phyloP scores from a whole-genome alignment of 2,797 vertebrate genomes.

The Falco naumanni region DNA sequence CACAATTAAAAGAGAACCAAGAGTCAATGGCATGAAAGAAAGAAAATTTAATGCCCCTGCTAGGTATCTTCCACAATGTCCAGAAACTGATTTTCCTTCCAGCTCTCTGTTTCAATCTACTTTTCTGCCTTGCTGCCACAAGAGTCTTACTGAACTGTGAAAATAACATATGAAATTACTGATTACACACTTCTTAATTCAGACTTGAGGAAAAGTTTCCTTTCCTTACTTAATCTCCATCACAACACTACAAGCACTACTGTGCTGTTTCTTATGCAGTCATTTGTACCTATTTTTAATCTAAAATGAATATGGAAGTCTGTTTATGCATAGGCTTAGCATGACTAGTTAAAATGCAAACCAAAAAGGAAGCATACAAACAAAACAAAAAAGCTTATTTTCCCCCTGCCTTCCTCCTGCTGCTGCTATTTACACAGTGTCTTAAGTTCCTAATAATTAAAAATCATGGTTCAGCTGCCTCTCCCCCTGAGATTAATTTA shows the following conservation, averaged over 20 bases:
- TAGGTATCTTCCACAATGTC: neutral
- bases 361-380: neutral
- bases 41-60: neutral
- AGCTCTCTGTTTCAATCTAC: neutral
- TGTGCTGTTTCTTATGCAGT: neutral
- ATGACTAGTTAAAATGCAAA: neutral
- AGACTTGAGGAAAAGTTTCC: neutral
- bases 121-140: neutral
- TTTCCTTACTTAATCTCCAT: neutral
- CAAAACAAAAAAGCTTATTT: neutral
- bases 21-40: neutral
- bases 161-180: neutral
- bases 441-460: conserved; percentile 1
- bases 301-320: neutral
- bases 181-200: neutral
- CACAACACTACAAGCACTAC: neutral
- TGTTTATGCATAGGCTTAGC: neutral
- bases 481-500: neutral
- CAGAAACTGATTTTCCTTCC: neutral
- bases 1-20: neutral
- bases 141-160: neutral
- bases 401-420: neutral
- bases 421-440: neutral
- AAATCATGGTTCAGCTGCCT: neutral
- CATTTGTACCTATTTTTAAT: neutral